A percentile compares a stretch with the other conserved stretches of the same genome.
Evolutionary conservation across 2,888 invertebrate genomes (phyloP).

Genomic region (Micoletzkya japonica): DNA sequence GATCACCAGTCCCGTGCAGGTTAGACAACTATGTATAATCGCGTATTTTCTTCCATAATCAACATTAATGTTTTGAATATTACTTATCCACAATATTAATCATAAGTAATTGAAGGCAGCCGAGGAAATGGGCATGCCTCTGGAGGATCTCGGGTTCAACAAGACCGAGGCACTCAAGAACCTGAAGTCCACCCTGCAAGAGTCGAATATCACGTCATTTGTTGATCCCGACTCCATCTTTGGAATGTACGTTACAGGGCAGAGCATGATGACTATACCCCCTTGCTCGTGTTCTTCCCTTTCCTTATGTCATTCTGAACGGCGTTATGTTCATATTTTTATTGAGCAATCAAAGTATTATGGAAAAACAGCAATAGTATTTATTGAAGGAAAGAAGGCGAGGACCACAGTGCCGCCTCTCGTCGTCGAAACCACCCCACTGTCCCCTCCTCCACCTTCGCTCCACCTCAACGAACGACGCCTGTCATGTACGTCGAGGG

Average conservation of each 20-base stretch:
- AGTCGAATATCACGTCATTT: conserved; percentile 11
- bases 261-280: background rate
- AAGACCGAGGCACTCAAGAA: conserved; percentile 29
- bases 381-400: no score
- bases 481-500: conserved; percentile 25
- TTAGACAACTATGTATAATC: background rate
- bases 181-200: conserved; percentile 9
- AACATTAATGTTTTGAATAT: background rate
- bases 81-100: background rate
- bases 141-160: conserved; percentile 45
- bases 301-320: background rate
- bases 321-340: background rate
- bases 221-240: conserved; percentile 6
- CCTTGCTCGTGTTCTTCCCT: background rate
- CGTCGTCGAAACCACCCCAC: no score
- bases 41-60: background rate
- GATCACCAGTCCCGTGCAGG: conserved; percentile 41
- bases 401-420: no score
- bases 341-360: background rate
- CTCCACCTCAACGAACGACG: conserved; percentile 2
- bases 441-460: no score
- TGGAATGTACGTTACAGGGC: no score
- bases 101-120: conserved; percentile 33
- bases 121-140: conserved; percentile 43
- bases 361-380: background rate